phyloP scores from a whole-genome alignment of 2,888 invertebrate species.

The Diabrotica balteata region DNA sequence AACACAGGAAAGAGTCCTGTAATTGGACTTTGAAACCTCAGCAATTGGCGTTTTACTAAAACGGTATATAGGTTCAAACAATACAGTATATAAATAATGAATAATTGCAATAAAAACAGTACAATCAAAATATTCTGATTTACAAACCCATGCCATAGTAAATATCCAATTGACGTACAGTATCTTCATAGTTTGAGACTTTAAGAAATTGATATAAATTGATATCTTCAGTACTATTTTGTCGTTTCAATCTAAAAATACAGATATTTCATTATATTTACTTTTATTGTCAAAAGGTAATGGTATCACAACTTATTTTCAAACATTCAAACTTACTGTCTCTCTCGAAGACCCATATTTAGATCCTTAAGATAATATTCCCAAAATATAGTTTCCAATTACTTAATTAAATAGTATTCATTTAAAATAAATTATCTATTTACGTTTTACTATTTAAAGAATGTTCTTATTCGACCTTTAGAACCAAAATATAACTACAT shows the following conservation, averaged over 20 bases:
- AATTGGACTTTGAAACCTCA: conserved; percentile 91
- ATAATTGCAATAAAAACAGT: no score
- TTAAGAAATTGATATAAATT: conserved; percentile 82
- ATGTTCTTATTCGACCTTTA: conserved; percentile 17
- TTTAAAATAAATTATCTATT: conserved; percentile 16
- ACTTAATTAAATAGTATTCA: conserved; percentile 2
- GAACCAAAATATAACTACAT: conserved; percentile 5
- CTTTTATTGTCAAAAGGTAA: neutral
- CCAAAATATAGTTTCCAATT: neutral
- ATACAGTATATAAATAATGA: neutral
- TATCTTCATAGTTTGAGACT: conserved; percentile 87
- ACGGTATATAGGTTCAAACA: neutral
- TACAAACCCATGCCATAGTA: conserved; percentile 89
- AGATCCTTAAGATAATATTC: neutral
- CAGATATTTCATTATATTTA: conserved; percentile 1
- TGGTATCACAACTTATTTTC: neutral
- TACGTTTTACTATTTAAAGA: conserved; percentile 6
- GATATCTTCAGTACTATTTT: conserved; percentile 63
- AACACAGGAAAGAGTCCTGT: conserved; percentile 91
- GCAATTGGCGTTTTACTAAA: conserved; percentile 87
- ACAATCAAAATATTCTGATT: no score
- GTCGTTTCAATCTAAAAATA: conserved; percentile 37
- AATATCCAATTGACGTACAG: conserved; percentile 87
- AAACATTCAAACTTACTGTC: conserved; percentile 12
- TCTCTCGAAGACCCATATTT: conserved; percentile 12